These are phyloP conservation scores for Calycopis cecrops DNA, from an alignment of 1,140 invertebrate species.

Conservation along the genomic window DNA sequence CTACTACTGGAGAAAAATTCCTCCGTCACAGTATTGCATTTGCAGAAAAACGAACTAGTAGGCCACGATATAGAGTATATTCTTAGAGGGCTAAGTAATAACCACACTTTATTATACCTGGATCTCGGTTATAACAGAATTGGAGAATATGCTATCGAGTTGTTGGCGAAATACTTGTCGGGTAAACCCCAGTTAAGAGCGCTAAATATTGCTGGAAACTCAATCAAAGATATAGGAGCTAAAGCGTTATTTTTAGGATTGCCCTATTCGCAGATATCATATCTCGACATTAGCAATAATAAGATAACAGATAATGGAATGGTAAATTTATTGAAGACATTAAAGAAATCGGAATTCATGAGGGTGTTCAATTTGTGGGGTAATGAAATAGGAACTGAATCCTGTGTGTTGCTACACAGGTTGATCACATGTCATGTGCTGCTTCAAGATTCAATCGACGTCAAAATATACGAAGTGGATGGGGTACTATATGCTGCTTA, in stretches of 20 bases:
- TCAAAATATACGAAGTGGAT: constrained; percentile 74
- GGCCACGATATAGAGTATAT: constrained; percentile 76
- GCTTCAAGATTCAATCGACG: constrained; percentile 74
- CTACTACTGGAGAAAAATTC: constrained; percentile 57
- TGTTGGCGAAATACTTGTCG: constrained; percentile 72
- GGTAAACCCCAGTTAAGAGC: constrained; percentile 61
- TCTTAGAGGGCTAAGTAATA: constrained; percentile 62
- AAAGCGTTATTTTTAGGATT: constrained; percentile 70
- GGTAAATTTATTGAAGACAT: constrained; percentile 68
- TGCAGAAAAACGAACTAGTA: constrained; percentile 76
- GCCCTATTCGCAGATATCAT: constrained; percentile 73
- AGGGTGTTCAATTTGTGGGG: constrained; percentile 75
- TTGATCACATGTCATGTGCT: constrained; percentile 71
- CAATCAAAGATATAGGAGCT: constrained; percentile 73
- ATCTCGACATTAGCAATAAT: constrained; percentile 75
- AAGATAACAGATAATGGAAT: constrained; percentile 70
- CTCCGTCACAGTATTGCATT: constrained; percentile 72
- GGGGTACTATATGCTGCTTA: constrained; percentile 67
- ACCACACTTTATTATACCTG: constrained; percentile 69
- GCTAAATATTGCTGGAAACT: constrained; percentile 75
- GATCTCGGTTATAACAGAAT: constrained; percentile 77
- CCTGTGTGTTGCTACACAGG: constrained; percentile 65
- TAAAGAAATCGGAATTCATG: constrained; percentile 73
- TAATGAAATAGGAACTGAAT: constrained; percentile 61
- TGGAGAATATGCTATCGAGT: constrained; percentile 72